phyloP scores from a whole-genome alignment of 2,888 invertebrate genomes.

The Synergus gifuensis region DNA sequence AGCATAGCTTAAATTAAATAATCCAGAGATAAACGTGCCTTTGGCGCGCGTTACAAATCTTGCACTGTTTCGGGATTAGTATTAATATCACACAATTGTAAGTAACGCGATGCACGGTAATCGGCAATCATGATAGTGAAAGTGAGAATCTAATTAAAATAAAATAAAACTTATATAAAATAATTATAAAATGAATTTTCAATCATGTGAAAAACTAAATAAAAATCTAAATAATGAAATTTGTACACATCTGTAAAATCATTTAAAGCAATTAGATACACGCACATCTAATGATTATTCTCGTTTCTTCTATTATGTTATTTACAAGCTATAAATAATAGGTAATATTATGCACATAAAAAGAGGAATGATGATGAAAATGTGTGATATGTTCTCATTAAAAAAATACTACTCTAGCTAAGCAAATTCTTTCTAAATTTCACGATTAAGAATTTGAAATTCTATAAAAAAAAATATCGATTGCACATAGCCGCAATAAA shows the following conservation, averaged over 20 bases:
- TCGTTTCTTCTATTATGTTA: constrained; percentile 20
- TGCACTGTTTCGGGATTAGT: constrained; percentile 5
- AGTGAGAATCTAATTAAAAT: not conserved
- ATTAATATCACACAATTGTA: constrained; percentile 30
- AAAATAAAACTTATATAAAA: not conserved
- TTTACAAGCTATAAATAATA: constrained; percentile 46
- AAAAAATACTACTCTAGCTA: constrained; percentile 48
- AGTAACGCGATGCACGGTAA: constrained; percentile 9
- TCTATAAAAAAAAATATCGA: constrained; percentile 8
- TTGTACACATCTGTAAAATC: not conserved
- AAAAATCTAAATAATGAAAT: not conserved
- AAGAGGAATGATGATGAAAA: constrained; percentile 42
- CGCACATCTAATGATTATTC: not conserved
- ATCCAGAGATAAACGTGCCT: constrained; percentile 6
- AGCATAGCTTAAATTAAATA: not conserved
- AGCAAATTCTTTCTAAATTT: not conserved
- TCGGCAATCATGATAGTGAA: not conserved
- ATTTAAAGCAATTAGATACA: not conserved
- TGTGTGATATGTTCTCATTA: constrained; percentile 44
- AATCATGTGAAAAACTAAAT: not conserved
- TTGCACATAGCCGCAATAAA: not conserved
- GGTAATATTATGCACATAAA: constrained; percentile 42
- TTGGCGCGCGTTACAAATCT: constrained; percentile 14
- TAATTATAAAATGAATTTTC: not conserved
- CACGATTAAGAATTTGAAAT: not conserved